Base-by-base conservation (phyloP, 2,888 invertebrate genomes). In the Patella depressa region DNA sequence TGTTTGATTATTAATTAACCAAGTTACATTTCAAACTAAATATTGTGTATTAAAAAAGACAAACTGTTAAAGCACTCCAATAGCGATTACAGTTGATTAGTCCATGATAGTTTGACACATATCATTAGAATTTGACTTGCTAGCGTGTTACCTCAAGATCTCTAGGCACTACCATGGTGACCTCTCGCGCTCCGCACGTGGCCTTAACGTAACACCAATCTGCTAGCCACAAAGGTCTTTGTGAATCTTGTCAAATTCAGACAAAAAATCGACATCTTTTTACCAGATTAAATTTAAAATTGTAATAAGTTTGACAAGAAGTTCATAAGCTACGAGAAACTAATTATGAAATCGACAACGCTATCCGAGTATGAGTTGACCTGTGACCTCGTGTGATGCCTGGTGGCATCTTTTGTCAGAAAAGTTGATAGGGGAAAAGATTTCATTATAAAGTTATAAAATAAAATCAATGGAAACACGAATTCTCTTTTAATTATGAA, bases 191-290 rank as follows among this genome's bases (percentile, higher is more conserved):
- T 65, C 19, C 24, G 19, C 65, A 65, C 65, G 65, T 73, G 73
- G 34, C 76, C 72, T 73, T 72, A 73, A 76, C 76, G 76, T 76
- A 76, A 76, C 76, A 73, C 69, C 76, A 76, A 76, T 76, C 76
- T 76, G 76, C 72, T 65, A 53, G 72, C 71, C 19, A 76, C 72
- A 54, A 76, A 65, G 65, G 34, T 65, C 72, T 76, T 72, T 76
- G 72, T 71, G 72, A 71, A 54, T 19, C 55, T 71, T 75, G 75
- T 75, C 75, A 75, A 70, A 71, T 55, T 71, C 75, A 75, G 75
- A 70, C 74, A 53, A 73, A 69, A 24, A 75, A 57, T 71, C 75
- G 75, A 71, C 75, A 71, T 75, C 75, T 71, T 70, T n/a, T 29
- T 55, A 70, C 53, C 55, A 71, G 75, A 75, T 75, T 75, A 75